Conservation (phyloP, 2,888 invertebrate genomes). For the Hedychridium roseum region DNA sequence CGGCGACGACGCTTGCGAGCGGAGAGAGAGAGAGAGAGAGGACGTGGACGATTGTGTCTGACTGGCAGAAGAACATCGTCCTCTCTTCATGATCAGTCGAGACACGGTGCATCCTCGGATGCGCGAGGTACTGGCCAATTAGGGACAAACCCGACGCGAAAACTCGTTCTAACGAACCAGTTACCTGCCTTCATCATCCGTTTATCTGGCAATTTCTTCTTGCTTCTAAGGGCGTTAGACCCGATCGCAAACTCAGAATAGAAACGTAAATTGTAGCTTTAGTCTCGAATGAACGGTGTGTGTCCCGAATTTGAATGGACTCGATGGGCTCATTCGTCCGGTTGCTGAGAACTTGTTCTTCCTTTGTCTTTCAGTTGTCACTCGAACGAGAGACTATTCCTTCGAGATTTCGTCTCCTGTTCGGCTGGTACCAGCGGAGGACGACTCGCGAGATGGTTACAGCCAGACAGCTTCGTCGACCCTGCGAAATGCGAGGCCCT, state of each 20-base stretch:
- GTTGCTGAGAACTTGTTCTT: too few species aligned
- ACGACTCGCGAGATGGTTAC: conserved; percentile 92
- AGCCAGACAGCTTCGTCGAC: conserved; percentile 91
- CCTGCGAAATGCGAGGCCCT: conserved; percentile 86
- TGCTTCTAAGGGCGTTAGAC: conserved; percentile 8
- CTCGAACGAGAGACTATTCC: conserved; percentile 90
- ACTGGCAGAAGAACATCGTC: conserved; percentile 43
- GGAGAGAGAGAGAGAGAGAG: too few species aligned
- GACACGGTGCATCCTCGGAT: conserved; percentile 33
- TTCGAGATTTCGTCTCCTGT: conserved; percentile 90
- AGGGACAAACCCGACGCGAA: conserved; percentile 40
- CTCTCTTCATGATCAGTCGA: conserved; percentile 39
- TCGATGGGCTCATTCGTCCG: too few species aligned
- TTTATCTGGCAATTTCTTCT: not conserved
- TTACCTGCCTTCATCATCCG: not conserved
- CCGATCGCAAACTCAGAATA: too few species aligned
- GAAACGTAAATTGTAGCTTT: too few species aligned
- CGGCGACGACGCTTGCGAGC: conserved; percentile 29
- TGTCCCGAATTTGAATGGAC: too few species aligned
- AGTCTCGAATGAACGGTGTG: too few species aligned
- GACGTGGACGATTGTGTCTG: conserved; percentile 43
- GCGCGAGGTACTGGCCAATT: conserved; percentile 49
- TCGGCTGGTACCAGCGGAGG: conserved; percentile 89
- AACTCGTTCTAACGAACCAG: conserved; percentile 43
- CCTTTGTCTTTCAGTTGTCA: conserved; percentile 76